Evolutionary conservation across 2,888 invertebrate genomes (phyloP).

Genomic region (Theretra japonica): DNA sequence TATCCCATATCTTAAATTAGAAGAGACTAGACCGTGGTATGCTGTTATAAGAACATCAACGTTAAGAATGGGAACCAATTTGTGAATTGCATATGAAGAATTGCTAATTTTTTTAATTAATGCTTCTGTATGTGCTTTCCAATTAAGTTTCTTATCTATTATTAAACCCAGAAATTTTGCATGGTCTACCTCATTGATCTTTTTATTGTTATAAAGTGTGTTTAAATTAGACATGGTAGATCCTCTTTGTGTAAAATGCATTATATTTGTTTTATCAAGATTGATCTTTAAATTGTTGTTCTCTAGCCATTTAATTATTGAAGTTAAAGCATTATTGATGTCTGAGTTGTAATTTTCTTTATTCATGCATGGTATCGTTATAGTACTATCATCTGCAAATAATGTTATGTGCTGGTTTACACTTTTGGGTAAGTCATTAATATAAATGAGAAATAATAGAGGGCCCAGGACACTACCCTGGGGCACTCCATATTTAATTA

Average conservation of each 20-base stretch:
- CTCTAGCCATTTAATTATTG: neutral
- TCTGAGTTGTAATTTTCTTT: neutral
- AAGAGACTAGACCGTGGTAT: conserved; percentile 26
- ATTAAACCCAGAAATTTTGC: neutral
- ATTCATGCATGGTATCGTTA: conserved; percentile 16
- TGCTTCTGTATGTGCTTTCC: neutral
- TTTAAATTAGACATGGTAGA: neutral
- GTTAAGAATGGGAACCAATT: conserved; percentile 17
- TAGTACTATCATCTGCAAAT: conserved; percentile 8
- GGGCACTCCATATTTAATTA: neutral
- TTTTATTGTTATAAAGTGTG: neutral
- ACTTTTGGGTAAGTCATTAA: neutral
- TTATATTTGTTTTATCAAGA: neutral
- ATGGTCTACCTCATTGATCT: neutral
- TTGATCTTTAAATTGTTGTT: conserved; percentile 8
- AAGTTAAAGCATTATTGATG: too few species aligned
- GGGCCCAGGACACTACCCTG: neutral
- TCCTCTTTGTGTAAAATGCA: neutral
- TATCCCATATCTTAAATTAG: conserved; percentile 23
- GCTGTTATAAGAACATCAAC: conserved; percentile 22
- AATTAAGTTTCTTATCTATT: neutral
- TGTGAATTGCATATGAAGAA: conserved; percentile 23
- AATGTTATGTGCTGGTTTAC: conserved; percentile 5
- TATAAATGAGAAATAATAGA: neutral
- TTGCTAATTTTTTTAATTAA: neutral